Base-by-base conservation (phyloP, 1,140 invertebrate genomes). In the Drosophila virilis region DNA sequence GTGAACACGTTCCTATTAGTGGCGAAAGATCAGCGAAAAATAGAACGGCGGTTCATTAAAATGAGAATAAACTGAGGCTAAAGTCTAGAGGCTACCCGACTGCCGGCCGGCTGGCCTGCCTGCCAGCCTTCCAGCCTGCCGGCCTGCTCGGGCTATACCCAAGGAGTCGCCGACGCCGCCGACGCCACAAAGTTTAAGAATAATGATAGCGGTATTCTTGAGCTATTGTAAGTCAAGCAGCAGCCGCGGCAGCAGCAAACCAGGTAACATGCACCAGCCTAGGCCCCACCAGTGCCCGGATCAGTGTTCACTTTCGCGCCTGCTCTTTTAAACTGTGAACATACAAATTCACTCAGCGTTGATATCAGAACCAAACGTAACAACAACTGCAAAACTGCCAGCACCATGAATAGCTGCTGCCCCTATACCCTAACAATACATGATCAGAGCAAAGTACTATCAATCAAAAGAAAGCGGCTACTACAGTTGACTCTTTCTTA, bases 191-290 rank as follows among this genome's bases (percentile, higher is more conserved):
- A 86, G 77, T 84, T 89, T 70, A 91, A 89, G 84, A 91, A 86
- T 91, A 91, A 91, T 91, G 90, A 91, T 91, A 91, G 90, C 90
- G 90, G 90, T 91, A 91, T 91, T 91, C 90, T 91, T 91, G 89
- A 91, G 84, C 89, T 89, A 91, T 91, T 86, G 85, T 90, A 83
- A 89, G 68, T 74, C 70, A 52, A 77, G 66, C 66, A 61, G 72
- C 67, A 76, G 17, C 40, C 3, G 48, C 65, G 42, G 43, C 50
- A 74, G 59, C 58, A 68, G 45, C 48, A 68, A 57, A 51, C 62
- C 69, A 43, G 60, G 48, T 54, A 62, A 74, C 71, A 60, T 62
- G 74, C 60, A 55, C 60, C 45, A 8, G 35, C 40, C 59, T n/a
- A 2, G 33, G 8, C n/a, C 40, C 13, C 40, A 32, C 64, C 43